These are phyloP conservation scores for Alviniconcha marisindica DNA, from an alignment of 1,140 invertebrate species.

Conservation along the genomic window DNA sequence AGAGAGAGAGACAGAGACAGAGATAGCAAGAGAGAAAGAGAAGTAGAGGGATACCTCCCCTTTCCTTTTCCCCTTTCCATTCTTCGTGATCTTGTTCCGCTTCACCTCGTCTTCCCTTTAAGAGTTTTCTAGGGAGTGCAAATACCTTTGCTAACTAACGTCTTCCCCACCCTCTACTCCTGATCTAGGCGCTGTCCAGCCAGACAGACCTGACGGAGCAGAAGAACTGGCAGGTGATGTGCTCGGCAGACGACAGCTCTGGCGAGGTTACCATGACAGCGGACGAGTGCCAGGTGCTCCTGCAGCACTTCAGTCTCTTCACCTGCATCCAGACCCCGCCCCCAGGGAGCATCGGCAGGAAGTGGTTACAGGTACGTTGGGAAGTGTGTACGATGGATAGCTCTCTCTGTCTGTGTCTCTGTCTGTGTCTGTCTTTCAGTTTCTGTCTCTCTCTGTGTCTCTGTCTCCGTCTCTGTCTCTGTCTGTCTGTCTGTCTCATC, in stretches of 20 bases:
- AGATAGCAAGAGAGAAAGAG: no score
- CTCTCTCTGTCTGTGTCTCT: background rate
- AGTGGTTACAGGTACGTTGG: slow-evolving; percentile 53
- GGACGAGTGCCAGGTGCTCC: slow-evolving; percentile 49
- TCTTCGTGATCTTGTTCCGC: no score
- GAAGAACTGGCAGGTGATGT: slow-evolving; percentile 55
- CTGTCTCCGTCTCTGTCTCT: background rate
- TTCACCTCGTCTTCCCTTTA: no score
- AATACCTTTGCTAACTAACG: no score
- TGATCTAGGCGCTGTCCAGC: slow-evolving; percentile 59
- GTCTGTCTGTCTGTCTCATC: background rate
- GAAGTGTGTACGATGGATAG: background rate
- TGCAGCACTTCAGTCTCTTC: slow-evolving; percentile 59
- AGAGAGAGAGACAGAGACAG: no score
- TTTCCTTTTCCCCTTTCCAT: no score
- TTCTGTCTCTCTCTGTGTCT: background rate
- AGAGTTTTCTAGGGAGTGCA: no score
- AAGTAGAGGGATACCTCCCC: no score
- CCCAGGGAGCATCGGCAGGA: slow-evolving; percentile 43
- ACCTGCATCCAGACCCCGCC: slow-evolving; percentile 54
- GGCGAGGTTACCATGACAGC: slow-evolving; percentile 2
- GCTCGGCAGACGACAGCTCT: slow-evolving; percentile 27
- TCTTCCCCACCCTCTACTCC: no score
- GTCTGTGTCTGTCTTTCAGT: background rate
- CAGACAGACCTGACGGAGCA: slow-evolving; percentile 55